A percentile compares a stretch with the other conserved stretches of the same genome.
Conservation (phyloP, 1,140 invertebrate species). For the Drosophila navojoa region DNA sequence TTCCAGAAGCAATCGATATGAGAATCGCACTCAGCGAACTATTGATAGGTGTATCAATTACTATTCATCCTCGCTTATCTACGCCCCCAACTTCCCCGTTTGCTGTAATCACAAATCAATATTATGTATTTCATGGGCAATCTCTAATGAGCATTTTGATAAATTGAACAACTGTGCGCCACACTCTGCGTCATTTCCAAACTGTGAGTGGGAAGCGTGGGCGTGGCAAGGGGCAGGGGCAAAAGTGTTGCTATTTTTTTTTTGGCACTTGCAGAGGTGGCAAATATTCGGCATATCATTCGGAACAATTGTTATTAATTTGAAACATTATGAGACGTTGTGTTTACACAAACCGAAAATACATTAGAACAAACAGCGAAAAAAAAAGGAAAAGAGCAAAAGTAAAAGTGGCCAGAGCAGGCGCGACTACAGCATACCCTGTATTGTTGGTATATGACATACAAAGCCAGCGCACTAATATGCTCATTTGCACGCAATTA, state of each 20-base stretch:
- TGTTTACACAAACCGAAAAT: conserved; percentile 59
- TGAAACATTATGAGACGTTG: conserved; percentile 66
- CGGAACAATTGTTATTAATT: conserved; percentile 77
- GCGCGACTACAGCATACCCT: conserved; percentile 1
- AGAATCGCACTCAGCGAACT: no score
- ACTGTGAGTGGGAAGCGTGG: neutral
- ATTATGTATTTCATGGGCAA: conserved; percentile 1
- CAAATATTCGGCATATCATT: conserved; percentile 37
- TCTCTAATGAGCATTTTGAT: conserved; percentile 14
- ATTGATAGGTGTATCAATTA: no score
- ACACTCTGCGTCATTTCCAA: conserved; percentile 21
- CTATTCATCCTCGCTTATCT: no score
- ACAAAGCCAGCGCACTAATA: neutral
- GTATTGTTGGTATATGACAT: neutral
- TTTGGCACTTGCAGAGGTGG: conserved; percentile 18
- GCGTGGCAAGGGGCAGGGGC: neutral
- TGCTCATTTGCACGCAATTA: neutral
- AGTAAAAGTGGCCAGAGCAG: conserved; percentile 20
- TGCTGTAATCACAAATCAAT: neutral
- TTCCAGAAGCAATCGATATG: no score
- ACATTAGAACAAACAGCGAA: neutral
- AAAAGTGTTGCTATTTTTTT: no score
- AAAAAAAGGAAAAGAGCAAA: conserved; percentile 16
- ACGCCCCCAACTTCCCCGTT: no score
- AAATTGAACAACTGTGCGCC: conserved; percentile 17